Percentiles rank a stretch among this genome's conserved stretches.
Conservation (phyloP, 2,113 vertebrate species). For the Accipiter cooperii region DNA sequence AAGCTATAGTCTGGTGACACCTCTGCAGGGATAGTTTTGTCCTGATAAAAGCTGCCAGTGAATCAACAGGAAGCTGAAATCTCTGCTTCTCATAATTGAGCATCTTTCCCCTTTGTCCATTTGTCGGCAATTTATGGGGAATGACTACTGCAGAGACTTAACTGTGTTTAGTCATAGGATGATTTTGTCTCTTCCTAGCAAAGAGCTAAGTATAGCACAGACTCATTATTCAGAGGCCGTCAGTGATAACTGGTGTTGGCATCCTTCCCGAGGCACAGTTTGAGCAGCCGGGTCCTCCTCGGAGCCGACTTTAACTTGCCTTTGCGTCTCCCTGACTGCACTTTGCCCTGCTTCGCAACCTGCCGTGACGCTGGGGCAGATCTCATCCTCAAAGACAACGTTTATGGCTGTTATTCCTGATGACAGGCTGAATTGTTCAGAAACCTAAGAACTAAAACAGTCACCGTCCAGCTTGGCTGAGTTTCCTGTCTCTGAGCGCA, state of each 20-base stretch:
- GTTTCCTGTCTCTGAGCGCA: not conserved
- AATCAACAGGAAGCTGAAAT: conserved; percentile 3
- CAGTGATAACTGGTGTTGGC: conserved; percentile 5
- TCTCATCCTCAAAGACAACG: not conserved
- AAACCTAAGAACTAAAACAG: fast-evolving
- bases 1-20: not conserved
- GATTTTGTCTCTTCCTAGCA: conserved; percentile 46
- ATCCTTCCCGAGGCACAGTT: not conserved
- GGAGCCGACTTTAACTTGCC: fast-evolving
- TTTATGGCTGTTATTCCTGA: fast-evolving
- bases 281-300: not conserved
- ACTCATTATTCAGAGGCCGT: not conserved
- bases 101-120: not conserved
- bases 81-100: not conserved
- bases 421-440: not conserved
- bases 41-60: not conserved
- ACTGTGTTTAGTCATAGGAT: conserved; percentile 23
- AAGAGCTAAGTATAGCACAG: conserved; percentile 17
- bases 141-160: not conserved
- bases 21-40: not conserved
- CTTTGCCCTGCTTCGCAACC: fast-evolving
- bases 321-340: not conserved
- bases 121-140: not conserved
- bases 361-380: fast-evolving
- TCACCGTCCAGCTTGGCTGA: fast-evolving